Conservation (phyloP, 2,113 vertebrate species). For the Cynocephalus volans region DNA sequence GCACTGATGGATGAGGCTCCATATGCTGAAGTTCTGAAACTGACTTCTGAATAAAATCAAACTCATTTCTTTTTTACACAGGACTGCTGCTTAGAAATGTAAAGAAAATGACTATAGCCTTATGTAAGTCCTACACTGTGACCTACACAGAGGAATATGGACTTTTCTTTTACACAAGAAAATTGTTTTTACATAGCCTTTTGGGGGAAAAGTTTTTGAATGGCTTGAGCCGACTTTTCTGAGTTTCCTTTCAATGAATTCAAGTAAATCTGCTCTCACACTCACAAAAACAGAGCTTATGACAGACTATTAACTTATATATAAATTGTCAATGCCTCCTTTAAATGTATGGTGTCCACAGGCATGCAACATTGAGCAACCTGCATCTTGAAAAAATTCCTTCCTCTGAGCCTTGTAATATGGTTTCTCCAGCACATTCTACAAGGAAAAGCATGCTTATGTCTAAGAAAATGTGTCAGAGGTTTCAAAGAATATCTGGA, state of each 20-base stretch:
- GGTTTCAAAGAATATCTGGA: slow-evolving; percentile 23
- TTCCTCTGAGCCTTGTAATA: neutral
- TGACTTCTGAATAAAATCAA: slow-evolving; percentile 12
- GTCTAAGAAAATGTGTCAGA: neutral
- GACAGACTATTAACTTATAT: neutral
- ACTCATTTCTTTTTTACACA: neutral
- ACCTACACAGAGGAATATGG: slow-evolving; percentile 10
- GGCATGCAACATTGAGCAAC: neutral
- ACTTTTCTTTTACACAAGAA: neutral
- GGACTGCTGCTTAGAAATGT: slow-evolving; percentile 5
- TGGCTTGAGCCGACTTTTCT: slow-evolving; percentile 4
- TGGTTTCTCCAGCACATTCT: neutral
- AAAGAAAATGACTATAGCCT: slow-evolving; percentile 31
- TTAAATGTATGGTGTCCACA: neutral
- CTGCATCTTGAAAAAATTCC: neutral
- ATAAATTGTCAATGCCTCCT: neutral
- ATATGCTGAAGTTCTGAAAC: slow-evolving; percentile 56
- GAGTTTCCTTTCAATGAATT: slow-evolving; percentile 56
- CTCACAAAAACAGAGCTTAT: slow-evolving; percentile 37
- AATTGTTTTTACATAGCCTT: neutral
- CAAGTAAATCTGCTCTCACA: slow-evolving; percentile 22
- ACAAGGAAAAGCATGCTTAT: neutral
- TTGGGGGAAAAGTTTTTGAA: neutral
- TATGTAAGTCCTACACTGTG: neutral
- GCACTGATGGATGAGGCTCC: slow-evolving; percentile 9